Evolutionary conservation across 2,113 vertebrate genomes (phyloP).

Genomic region (Zosterops japonicus): DNA sequence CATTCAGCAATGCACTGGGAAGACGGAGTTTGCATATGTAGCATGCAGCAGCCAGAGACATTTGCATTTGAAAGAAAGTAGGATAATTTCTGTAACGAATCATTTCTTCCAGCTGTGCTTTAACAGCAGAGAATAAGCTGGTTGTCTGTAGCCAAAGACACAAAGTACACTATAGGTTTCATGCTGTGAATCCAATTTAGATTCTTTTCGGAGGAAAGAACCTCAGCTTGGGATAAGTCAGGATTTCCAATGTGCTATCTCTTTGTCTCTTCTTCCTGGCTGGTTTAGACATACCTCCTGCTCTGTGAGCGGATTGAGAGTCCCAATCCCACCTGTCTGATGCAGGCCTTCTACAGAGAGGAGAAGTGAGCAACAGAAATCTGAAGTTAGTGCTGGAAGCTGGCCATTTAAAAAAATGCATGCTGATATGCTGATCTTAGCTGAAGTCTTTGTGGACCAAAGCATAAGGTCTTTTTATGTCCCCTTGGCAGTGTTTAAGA

Average conservation of each 20-base stretch:
- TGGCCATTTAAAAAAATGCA: background rate
- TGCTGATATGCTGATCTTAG: background rate
- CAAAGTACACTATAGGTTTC: background rate
- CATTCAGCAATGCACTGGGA: background rate
- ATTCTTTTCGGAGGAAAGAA: background rate
- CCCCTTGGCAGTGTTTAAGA: background rate
- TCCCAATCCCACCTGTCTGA: background rate
- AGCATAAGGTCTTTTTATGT: background rate
- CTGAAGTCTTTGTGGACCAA: background rate
- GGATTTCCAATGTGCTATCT: background rate
- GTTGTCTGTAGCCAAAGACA: background rate
- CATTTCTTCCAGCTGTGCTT: background rate
- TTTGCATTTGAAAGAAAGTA: constrained; percentile 20
- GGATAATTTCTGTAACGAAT: background rate
- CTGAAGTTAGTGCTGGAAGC: background rate
- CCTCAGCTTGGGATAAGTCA: background rate
- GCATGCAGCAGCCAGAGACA: background rate
- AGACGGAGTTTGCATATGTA: background rate
- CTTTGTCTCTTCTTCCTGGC: background rate
- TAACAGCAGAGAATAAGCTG: background rate
- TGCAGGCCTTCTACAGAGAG: background rate
- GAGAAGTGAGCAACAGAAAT: background rate
- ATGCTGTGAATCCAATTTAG: background rate
- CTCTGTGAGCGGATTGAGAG: background rate
- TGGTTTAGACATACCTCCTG: background rate